These are phyloP conservation scores for Uria lomvia DNA, from an alignment of 2,113 vertebrate species.

Conservation along the genomic window DNA sequence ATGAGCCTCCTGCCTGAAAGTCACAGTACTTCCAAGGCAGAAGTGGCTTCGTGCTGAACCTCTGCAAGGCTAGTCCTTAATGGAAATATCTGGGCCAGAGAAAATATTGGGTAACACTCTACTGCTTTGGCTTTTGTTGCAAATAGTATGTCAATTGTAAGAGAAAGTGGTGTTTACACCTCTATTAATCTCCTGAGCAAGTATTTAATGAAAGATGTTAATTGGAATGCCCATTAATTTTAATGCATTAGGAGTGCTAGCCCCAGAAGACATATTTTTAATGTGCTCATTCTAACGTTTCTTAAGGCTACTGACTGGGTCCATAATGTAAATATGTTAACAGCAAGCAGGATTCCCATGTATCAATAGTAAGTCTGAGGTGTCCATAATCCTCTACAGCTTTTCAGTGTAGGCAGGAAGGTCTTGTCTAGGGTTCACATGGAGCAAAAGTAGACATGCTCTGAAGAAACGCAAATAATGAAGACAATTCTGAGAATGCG, in stretches of 20 bases:
- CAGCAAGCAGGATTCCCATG: background rate
- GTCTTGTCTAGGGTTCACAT: background rate
- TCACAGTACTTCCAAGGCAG: background rate
- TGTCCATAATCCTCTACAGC: background rate
- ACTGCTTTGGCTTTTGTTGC: background rate
- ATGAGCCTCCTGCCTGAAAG: background rate
- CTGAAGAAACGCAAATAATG: background rate
- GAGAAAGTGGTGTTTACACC: background rate
- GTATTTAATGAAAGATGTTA: background rate
- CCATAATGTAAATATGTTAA: background rate
- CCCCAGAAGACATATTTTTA: background rate
- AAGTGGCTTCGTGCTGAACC: background rate
- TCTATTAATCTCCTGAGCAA: background rate
- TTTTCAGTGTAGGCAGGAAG: background rate
- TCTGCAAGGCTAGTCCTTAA: background rate
- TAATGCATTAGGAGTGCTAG: background rate
- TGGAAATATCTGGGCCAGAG: background rate
- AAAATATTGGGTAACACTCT: background rate
- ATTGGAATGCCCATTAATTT: background rate
- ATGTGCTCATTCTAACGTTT: background rate
- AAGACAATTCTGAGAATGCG: constrained; percentile 7
- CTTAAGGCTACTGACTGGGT: background rate
- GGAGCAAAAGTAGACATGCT: background rate
- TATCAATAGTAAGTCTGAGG: background rate
- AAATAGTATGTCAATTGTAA: background rate